Evolutionary conservation across 2,888 invertebrate species (phyloP), one percentile per base, ranked within the genome.

Genomic region (Conops quadrifasciatus): DNA sequence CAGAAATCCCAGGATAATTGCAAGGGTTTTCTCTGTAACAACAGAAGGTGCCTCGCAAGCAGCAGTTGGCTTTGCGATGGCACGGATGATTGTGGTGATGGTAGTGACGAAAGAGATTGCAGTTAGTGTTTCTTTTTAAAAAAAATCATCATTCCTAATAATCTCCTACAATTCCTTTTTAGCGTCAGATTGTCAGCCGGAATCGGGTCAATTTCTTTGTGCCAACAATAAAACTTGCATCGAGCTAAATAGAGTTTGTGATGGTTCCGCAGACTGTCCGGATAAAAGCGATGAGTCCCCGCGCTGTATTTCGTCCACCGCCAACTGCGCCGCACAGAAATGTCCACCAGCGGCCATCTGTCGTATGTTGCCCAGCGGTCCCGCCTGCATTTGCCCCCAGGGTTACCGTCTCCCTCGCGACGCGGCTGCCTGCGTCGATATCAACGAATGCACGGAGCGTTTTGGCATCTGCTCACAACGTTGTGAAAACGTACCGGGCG

Each of bases 391-490:
- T 1, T 94, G 93, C 77, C 87, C 82, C 0, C 74, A 71, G 4
- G 90, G 88, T 1, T 86, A 77, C 68, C 77, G 76, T 1, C 78
- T 77, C 71, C 73, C 81, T n/a, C 72, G 73, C 4, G 60, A 71
- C 0, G 76, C 74, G 16, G 76, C 83, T 36, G 75, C 73, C 2
- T 86, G 86, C 71, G 77, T 77, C 21, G 92, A 92, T 77, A 86
- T 91, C 3, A 86, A 93, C 79, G 92, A 92, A 78, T 93, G 93
- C 76, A 59, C 76, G 62, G 83, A 87, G 47, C 81, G 84, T 0
- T 88, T 87, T 73, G 92, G 92, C 0, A 84, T 88, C 9, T 94
- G 94, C 79, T 91, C 92, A 66, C 94, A 94, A 75, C 83, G 80
- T 15, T 94, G 94, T 78, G 77, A 84, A 0, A 92, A 93, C 75